phyloP scores from a whole-genome alignment of 2,113 vertebrate genomes.

The Tachysurus vachellii region DNA sequence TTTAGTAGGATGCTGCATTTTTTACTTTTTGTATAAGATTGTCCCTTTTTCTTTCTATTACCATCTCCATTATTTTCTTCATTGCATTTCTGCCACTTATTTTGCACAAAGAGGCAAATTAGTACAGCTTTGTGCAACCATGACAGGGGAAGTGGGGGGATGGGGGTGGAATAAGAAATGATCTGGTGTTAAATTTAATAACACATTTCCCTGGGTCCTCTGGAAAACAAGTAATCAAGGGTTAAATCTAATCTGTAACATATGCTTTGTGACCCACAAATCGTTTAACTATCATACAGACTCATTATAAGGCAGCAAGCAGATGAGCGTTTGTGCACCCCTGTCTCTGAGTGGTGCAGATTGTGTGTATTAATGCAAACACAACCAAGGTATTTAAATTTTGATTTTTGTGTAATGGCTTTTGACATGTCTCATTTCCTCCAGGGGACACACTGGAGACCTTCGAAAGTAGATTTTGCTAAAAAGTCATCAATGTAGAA shows the following conservation, averaged over 20 bases:
- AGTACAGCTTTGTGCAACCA: conserved; percentile 74
- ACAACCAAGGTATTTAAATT: conserved; percentile 99
- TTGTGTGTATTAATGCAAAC: conserved; percentile 87
- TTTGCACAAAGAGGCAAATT: conserved; percentile 68
- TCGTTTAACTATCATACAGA: conserved; percentile 97
- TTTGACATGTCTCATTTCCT: conserved; percentile 99
- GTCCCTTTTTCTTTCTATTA: conserved; percentile 71
- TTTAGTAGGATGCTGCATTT: conserved; percentile 74
- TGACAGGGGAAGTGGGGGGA: conserved; percentile 60
- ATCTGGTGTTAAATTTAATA: conserved; percentile 87
- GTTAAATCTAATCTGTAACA: conserved; percentile 99
- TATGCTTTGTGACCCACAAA: conserved; percentile 95
- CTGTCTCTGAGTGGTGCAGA: conserved; percentile 90
- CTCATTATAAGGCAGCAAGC: conserved; percentile 93
- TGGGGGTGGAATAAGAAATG: conserved; percentile 65
- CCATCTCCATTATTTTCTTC: conserved; percentile 33
- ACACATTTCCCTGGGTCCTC: conserved; percentile 80
- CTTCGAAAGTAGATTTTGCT: conserved; percentile 99
- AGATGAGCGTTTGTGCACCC: conserved; percentile 94
- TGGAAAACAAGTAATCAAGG: conserved; percentile 92
- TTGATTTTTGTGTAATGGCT: conserved; percentile 99
- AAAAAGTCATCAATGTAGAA: conserved; percentile 99
- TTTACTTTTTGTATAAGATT: conserved; percentile 69
- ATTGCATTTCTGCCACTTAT: conserved; percentile 50
- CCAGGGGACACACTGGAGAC: conserved; percentile 93